These are phyloP conservation scores for Gallirallus australis DNA, from an alignment of 2,797 vertebrate species.

Conservation along the genomic window DNA sequence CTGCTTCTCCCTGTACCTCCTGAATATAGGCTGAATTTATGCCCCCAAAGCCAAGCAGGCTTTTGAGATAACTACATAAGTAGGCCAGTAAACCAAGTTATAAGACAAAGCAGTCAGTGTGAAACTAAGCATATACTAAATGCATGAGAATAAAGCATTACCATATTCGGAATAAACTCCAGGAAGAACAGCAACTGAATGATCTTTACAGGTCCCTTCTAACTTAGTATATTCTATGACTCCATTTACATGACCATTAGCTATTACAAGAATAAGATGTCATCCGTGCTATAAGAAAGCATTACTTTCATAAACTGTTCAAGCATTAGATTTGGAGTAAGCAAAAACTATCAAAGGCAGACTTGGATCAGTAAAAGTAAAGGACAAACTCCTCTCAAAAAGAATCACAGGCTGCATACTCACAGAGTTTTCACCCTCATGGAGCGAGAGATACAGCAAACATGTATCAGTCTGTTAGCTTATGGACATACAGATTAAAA, in stretches of 20 bases:
- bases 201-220: no score
- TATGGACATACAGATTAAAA: not conserved
- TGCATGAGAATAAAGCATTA: not conserved
- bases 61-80: not conserved
- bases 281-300: not conserved
- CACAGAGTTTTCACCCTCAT: rapidly evolving
- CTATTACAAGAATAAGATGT: not conserved
- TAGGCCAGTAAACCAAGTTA: not conserved
- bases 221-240: not conserved
- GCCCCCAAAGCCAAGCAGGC: not conserved
- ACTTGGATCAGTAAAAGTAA: not conserved
- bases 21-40: not conserved
- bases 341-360: not conserved
- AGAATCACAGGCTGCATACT: not conserved
- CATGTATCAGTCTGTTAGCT: not conserved
- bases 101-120: not conserved
- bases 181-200: not conserved
- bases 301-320: not conserved
- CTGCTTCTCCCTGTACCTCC: not conserved
- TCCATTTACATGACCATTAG: not conserved
- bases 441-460: not conserved
- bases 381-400: not conserved
- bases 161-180: not conserved
- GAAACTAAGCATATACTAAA: not conserved
- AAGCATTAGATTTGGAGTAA: not conserved